Evolutionary conservation across 2,113 vertebrate genomes (phyloP).

Genomic region (Eonycteris spelaea): DNA sequence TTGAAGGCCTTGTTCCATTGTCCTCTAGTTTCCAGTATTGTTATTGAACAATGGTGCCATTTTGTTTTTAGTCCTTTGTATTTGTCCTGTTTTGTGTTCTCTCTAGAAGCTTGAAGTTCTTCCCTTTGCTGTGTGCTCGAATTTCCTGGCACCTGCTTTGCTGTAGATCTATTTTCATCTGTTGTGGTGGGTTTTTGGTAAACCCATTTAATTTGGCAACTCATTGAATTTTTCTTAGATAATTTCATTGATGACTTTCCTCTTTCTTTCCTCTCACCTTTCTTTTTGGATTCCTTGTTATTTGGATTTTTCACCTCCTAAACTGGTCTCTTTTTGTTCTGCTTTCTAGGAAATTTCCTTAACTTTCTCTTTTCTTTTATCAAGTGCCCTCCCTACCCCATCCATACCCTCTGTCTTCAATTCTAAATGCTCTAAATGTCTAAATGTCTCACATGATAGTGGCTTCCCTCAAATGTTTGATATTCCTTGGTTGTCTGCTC

Average conservation of each 20-base stretch:
- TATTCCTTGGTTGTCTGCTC: background rate
- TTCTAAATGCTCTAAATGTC: background rate
- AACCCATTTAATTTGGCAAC: background rate
- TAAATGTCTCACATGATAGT: background rate
- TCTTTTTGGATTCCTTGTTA: background rate
- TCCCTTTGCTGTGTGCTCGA: background rate
- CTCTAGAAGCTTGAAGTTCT: background rate
- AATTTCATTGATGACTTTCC: background rate
- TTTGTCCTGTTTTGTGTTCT: background rate
- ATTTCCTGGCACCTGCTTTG: background rate
- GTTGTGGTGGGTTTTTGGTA: background rate
- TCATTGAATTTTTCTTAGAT: slow-evolving; percentile 4
- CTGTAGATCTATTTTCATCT: background rate
- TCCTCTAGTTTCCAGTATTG: background rate
- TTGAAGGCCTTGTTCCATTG: background rate
- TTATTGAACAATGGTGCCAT: background rate
- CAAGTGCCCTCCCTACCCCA: background rate
- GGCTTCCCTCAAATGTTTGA: background rate
- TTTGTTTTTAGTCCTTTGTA: background rate
- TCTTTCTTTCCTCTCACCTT: background rate
- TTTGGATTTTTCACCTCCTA: background rate
- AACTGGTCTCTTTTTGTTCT: background rate
- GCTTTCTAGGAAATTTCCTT: background rate
- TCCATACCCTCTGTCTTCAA: background rate
- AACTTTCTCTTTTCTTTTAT: background rate